A percentile compares a stretch with the other conserved stretches of the same genome.
These are phyloP conservation scores for Atopsyche davidsoni DNA, from an alignment of 1,140 invertebrate genomes.

Conservation along the genomic window DNA sequence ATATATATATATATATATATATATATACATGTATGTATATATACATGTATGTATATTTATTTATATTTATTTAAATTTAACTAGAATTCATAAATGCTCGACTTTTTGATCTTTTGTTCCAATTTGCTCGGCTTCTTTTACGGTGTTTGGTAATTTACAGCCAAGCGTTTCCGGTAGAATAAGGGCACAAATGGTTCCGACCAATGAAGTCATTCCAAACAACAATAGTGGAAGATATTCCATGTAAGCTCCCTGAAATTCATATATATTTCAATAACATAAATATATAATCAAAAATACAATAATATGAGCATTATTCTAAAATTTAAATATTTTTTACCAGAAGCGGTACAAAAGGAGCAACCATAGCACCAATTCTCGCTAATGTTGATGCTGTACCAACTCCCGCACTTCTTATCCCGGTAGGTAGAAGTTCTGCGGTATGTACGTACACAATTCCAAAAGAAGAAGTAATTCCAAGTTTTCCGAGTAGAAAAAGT, in stretches of 20 bases:
- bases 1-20: too few species aligned
- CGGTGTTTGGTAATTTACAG: constrained; percentile 48
- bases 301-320: not conserved
- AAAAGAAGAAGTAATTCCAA: constrained; percentile 56
- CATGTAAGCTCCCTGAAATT: constrained; percentile 45
- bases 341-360: constrained; percentile 55
- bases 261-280: constrained; percentile 11
- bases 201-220: constrained; percentile 47
- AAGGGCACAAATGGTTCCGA: constrained; percentile 47
- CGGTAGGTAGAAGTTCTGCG: constrained; percentile 58
- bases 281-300: constrained; percentile 9
- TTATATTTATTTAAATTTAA: not conserved
- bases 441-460: constrained; percentile 57
- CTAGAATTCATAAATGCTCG: too few species aligned
- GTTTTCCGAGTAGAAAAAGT: constrained; percentile 59
- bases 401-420: constrained; percentile 51
- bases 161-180: constrained; percentile 57
- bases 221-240: constrained; percentile 49
- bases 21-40: constrained; percentile 1
- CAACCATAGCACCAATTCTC: constrained; percentile 54
- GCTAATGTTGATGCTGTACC: constrained; percentile 55
- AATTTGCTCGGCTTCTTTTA: constrained; percentile 25
- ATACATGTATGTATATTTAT: not conserved
- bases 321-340: constrained; percentile 33
- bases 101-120: constrained; percentile 14